A percentile compares a stretch with the other conserved stretches of the same genome.
Evolutionary conservation across 2,888 invertebrate species (phyloP).

Genomic region (Trissolcus brochymenae): DNA sequence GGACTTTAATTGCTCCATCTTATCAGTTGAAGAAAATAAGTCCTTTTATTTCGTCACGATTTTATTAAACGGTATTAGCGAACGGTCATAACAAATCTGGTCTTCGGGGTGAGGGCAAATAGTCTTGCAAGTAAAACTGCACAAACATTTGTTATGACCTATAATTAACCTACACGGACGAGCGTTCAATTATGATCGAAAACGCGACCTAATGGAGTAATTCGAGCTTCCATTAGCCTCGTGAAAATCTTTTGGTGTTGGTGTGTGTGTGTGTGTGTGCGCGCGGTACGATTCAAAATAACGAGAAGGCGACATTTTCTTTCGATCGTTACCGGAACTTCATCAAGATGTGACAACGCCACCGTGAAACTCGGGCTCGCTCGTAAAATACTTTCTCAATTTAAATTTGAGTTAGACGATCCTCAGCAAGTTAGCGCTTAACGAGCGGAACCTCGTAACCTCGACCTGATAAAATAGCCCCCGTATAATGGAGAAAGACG

Average conservation of each 20-base stretch:
- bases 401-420: slow-evolving; percentile 74
- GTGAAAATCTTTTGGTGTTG: slow-evolving; percentile 35
- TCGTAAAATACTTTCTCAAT: slow-evolving; percentile 77
- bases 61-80: slow-evolving; percentile 40
- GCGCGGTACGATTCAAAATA: slow-evolving; percentile 43
- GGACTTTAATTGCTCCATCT: slow-evolving; percentile 33
- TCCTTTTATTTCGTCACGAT: slow-evolving; percentile 29
- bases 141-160: slow-evolving; percentile 56
- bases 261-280: slow-evolving; percentile 20
- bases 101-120: not conserved
- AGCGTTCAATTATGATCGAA: slow-evolving; percentile 56
- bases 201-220: slow-evolving; percentile 46
- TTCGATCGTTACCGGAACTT: slow-evolving; percentile 75
- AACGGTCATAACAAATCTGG: slow-evolving; percentile 24
- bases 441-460: slow-evolving; percentile 75
- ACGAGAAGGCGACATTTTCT: slow-evolving; percentile 66
- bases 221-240: slow-evolving; percentile 55
- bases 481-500: slow-evolving; percentile 44
- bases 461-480: slow-evolving; percentile 70
- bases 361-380: slow-evolving; percentile 73
- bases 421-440: slow-evolving; percentile 71
- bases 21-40: slow-evolving; percentile 32
- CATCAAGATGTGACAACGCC: slow-evolving; percentile 77
- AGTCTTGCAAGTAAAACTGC: slow-evolving; percentile 31
- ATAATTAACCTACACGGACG: slow-evolving; percentile 47